Conservation (phyloP, 1,140 invertebrate genomes). For the Lanistes nyassanus region DNA sequence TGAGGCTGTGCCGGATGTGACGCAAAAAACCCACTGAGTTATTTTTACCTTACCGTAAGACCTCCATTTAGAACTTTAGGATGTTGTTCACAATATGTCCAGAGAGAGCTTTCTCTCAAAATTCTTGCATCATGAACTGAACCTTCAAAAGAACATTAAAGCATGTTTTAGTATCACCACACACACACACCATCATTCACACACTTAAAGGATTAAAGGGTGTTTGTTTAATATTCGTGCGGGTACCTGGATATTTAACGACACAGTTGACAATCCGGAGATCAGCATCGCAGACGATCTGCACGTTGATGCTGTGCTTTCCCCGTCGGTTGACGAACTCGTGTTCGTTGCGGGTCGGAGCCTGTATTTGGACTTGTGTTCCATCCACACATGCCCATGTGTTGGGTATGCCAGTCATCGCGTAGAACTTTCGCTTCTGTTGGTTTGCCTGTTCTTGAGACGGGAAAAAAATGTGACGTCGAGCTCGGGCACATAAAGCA, state of each 20-base stretch:
- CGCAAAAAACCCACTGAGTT: too few relatives aligned
- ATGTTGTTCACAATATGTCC: not conserved
- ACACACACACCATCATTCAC: too few relatives aligned
- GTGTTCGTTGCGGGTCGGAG: not conserved
- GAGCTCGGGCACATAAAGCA: not conserved
- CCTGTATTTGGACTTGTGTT: not conserved
- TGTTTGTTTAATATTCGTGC: too few relatives aligned
- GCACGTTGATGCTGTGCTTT: not conserved
- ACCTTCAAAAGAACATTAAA: too few relatives aligned
- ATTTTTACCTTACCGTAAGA: too few relatives aligned
- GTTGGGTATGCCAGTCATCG: not conserved
- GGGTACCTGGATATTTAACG: not conserved
- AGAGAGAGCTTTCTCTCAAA: not conserved
- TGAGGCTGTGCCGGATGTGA: too few relatives aligned
- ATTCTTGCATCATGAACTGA: not conserved
- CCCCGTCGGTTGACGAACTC: not conserved
- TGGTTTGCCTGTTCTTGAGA: not conserved
- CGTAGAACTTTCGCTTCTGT: not conserved
- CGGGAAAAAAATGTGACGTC: not conserved
- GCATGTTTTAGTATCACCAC: too few relatives aligned
- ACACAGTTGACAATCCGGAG: constrained; percentile 2
- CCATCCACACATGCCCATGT: not conserved
- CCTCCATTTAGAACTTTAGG: not conserved
- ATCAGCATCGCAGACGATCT: not conserved
- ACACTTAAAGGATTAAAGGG: too few relatives aligned